These are phyloP conservation scores for Hydraecia micacea DNA, from an alignment of 2,888 invertebrate species.

Conservation along the genomic window DNA sequence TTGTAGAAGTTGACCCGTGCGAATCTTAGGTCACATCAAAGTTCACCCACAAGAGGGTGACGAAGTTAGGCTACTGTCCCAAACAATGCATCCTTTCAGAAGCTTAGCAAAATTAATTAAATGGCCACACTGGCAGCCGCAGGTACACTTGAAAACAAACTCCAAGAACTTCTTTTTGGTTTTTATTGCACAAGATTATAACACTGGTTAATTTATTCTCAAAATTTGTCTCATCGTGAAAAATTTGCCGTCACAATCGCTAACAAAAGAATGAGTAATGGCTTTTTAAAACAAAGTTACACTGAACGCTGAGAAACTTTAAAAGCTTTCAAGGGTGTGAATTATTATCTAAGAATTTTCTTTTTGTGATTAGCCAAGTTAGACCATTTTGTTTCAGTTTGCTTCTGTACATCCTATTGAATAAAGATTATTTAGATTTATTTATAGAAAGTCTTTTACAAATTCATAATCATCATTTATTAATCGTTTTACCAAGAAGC, in stretches of 20 bases:
- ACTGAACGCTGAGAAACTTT: slow-evolving; percentile 83
- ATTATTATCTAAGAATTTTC: slow-evolving; percentile 84
- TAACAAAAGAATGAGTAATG: slow-evolving; percentile 90
- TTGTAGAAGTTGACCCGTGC: neutral
- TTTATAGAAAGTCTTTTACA: neutral
- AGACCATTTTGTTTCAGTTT: slow-evolving; percentile 57
- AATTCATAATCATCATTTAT: slow-evolving; percentile 1
- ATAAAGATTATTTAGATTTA: slow-evolving; percentile 1
- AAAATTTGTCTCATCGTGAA: slow-evolving; percentile 89
- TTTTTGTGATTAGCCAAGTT: slow-evolving; percentile 72
- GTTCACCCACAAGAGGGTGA: neutral
- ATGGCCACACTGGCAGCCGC: slow-evolving; percentile 54
- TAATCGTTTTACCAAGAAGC: neutral
- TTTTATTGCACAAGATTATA: slow-evolving; percentile 88
- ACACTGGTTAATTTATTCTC: slow-evolving; percentile 88
- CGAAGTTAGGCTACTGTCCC: slow-evolving; percentile 22
- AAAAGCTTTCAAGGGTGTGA: slow-evolving; percentile 85
- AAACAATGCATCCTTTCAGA: slow-evolving; percentile 31
- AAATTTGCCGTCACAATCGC: slow-evolving; percentile 87
- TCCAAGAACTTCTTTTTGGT: slow-evolving; percentile 62
- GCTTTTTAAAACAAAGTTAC: slow-evolving; percentile 88
- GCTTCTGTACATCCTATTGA: slow-evolving; percentile 23
- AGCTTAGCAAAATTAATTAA: slow-evolving; percentile 61
- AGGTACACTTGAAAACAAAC: slow-evolving; percentile 69
- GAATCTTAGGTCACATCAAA: slow-evolving; percentile 10